Evolutionary conservation across 92 coral and sea anemone species (phyloP).

Genomic region (Zoanthus gigantus): DNA sequence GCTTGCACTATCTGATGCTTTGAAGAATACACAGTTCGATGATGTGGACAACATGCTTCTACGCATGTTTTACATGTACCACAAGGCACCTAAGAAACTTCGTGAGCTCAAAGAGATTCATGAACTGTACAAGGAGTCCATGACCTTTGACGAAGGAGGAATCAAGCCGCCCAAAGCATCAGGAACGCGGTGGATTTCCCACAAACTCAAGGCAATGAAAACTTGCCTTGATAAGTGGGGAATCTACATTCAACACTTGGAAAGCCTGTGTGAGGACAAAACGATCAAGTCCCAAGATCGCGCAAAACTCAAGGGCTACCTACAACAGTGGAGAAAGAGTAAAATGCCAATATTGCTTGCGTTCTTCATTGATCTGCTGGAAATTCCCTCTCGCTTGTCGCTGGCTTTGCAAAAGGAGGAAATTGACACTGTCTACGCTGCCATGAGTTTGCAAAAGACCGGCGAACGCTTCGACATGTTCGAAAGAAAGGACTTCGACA

Average conservation of each 20-base stretch:
- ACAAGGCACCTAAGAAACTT: constrained; percentile 36
- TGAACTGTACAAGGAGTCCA: constrained; percentile 37
- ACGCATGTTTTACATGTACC: constrained; percentile 31
- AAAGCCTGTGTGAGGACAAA: constrained; percentile 24
- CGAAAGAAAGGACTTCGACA: constrained; percentile 16
- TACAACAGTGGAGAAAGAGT: constrained; percentile 15
- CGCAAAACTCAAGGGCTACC: constrained; percentile 10
- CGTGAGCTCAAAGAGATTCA: constrained; percentile 34
- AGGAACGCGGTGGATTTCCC: constrained; percentile 46
- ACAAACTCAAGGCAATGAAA: constrained; percentile 43
- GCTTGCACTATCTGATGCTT: constrained; percentile 36
- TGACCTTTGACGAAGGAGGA: constrained; percentile 21
- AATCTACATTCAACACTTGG: constrained; percentile 39
- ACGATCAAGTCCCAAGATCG: constrained; percentile 9
- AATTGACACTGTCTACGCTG: constrained; percentile 16
- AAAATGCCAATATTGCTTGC: constrained; percentile 14
- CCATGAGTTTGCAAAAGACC: constrained; percentile 16
- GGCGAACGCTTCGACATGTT: constrained; percentile 17
- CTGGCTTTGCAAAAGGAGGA: constrained; percentile 17
- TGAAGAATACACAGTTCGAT: constrained; percentile 43
- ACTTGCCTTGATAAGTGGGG: constrained; percentile 46
- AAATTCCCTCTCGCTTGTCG: constrained; percentile 17
- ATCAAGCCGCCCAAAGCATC: constrained; percentile 43
- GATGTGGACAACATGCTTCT: constrained; percentile 44
- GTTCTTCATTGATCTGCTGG: constrained; percentile 16